A percentile compares a stretch with the other conserved stretches of the same genome.
Conservation (phyloP, 2,113 vertebrate genomes). For the Tragelaphus scriptus region DNA sequence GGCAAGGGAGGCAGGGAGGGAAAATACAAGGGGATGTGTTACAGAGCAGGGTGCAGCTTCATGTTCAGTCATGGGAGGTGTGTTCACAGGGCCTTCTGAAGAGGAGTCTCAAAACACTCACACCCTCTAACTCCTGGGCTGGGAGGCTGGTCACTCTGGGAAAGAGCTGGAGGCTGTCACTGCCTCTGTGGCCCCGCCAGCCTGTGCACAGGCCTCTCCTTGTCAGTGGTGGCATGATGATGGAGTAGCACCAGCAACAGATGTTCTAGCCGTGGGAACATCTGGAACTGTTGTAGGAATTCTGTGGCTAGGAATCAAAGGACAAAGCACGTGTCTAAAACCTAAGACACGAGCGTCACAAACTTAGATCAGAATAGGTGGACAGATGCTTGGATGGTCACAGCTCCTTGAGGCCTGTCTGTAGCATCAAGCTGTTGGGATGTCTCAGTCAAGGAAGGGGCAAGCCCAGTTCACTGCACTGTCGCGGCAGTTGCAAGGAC, state of each 20-base stretch:
- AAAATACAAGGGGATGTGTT: not conserved
- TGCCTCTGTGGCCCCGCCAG: not conserved
- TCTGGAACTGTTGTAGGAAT: not conserved
- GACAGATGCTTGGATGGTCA: fast-evolving
- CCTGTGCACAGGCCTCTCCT: not conserved
- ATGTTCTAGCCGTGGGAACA: not conserved
- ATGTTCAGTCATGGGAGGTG: not conserved
- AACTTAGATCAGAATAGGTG: not conserved
- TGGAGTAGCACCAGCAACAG: not conserved
- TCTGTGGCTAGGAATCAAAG: not conserved
- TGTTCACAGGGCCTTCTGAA: not conserved
- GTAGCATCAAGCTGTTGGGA: not conserved
- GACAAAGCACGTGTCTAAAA: not conserved
- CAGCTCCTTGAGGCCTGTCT: not conserved
- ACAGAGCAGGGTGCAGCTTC: not conserved
- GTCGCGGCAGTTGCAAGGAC: not conserved
- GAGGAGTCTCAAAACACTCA: not conserved
- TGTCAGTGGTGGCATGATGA: not conserved
- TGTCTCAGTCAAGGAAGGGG: not conserved
- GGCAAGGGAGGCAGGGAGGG: not conserved
- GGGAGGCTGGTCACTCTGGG: not conserved
- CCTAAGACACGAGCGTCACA: not conserved
- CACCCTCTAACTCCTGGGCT: not conserved
- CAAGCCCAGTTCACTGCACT: not conserved
- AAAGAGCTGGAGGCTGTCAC: not conserved